Percentiles rank a stretch among this genome's conserved stretches.
Conservation (phyloP, 2,113 vertebrate genomes). For the Sus scrofa region DNA sequence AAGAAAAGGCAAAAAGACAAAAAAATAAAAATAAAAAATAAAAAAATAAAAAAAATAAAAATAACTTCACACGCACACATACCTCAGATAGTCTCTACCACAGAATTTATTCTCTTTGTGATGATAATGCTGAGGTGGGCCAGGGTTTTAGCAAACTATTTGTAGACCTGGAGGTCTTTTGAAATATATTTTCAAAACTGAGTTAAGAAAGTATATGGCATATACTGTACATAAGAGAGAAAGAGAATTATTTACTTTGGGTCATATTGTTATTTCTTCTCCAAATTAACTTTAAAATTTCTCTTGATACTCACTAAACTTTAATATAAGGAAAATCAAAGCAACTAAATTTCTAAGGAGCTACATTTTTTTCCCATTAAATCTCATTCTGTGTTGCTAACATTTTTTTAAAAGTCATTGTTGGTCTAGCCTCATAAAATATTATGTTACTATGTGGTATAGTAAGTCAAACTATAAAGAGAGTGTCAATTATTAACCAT, state of each 20-base stretch:
- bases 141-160: conserved; percentile 28
- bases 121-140: not conserved
- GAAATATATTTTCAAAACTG: conserved; percentile 23
- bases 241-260: not conserved
- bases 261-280: conserved; percentile 31
- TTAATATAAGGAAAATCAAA: not conserved
- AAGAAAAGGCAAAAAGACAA: too few species aligned
- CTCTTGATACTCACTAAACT: conserved; percentile 1
- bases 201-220: not conserved
- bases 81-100: not conserved
- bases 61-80: not conserved
- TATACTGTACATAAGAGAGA: not conserved
- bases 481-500: not conserved
- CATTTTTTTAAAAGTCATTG: not conserved
- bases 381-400: not conserved
- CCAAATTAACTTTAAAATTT: conserved; percentile 9
- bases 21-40: too few species aligned
- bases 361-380: not conserved
- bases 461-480: not conserved
- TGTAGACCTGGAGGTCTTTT: not conserved
- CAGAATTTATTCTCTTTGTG: conserved; percentile 41
- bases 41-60: conserved; percentile 52
- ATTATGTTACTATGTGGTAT: not conserved
- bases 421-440: not conserved
- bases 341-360: not conserved